A percentile compares a stretch with the other conserved stretches of the same genome.
phyloP scores from a whole-genome alignment of 2,113 vertebrate species.

The Patagioenas fasciata region DNA sequence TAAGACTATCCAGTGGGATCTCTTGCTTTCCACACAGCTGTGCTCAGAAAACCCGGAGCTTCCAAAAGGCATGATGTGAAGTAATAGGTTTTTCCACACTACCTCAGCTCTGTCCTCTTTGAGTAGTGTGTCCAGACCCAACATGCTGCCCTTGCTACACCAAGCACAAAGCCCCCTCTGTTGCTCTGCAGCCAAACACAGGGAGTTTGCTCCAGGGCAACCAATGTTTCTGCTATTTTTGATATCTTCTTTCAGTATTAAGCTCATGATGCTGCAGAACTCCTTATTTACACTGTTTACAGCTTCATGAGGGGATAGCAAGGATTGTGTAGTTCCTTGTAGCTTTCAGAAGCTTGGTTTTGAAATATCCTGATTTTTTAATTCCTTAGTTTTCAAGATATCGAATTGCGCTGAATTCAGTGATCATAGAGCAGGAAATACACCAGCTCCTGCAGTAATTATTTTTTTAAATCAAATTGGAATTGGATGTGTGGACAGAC shows the following conservation, averaged over 20 bases:
- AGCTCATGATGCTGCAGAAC: not conserved
- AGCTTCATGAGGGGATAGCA: not conserved
- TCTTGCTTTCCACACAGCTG: not conserved
- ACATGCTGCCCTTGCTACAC: not conserved
- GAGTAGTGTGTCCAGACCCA: not conserved
- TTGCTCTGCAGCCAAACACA: not conserved
- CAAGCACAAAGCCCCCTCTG: not conserved
- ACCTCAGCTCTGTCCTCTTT: not conserved
- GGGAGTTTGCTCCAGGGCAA: not conserved
- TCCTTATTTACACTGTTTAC: fast-evolving
- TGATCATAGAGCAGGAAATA: not conserved
- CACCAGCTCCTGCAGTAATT: not conserved
- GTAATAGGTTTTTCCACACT: not conserved
- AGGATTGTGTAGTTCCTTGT: not conserved
- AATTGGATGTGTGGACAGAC: slow-evolving; percentile 11
- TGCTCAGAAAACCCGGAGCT: not conserved
- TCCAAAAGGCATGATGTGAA: not conserved
- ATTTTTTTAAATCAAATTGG: not conserved
- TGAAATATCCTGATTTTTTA: not conserved
- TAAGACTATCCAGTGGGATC: not conserved
- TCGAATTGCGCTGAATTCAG: not conserved
- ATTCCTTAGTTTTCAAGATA: not conserved
- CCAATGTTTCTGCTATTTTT: not conserved
- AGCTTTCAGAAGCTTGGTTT: not conserved
- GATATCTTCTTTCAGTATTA: not conserved